Conservation (phyloP, 1,140 invertebrate species). For the Triops cancriformis region DNA sequence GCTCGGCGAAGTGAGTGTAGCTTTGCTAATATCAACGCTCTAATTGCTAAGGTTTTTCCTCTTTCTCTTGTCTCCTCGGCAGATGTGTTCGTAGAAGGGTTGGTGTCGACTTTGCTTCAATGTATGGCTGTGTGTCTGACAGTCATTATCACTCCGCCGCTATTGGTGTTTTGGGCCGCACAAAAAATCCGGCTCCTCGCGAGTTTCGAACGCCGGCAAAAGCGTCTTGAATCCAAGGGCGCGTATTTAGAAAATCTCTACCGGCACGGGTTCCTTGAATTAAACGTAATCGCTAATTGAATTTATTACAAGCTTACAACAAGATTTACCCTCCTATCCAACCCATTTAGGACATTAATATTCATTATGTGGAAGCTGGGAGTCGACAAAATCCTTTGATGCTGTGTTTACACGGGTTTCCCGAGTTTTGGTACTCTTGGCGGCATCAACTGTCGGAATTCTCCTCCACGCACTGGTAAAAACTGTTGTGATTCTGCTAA, state of each 20-base stretch:
- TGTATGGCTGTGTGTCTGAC: constrained; percentile 9
- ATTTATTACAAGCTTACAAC: background rate
- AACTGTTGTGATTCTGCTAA: background rate
- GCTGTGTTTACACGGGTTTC: constrained; percentile 65
- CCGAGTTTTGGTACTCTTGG: constrained; percentile 67
- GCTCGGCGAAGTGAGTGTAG: background rate
- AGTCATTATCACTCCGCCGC: constrained; percentile 3
- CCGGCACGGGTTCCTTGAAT: background rate
- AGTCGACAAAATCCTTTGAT: constrained; percentile 49
- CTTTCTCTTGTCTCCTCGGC: background rate
- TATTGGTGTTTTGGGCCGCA: background rate
- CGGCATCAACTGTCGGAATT: constrained; percentile 56
- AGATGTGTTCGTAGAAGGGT: background rate
- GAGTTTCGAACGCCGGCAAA: background rate
- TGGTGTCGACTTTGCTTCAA: background rate
- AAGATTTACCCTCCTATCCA: background rate
- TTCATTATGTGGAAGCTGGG: constrained; percentile 66
- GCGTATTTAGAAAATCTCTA: constrained; percentile 1
- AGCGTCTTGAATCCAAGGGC: constrained; percentile 1
- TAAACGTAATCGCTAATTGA: background rate
- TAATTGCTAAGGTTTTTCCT: background rate
- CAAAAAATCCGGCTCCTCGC: background rate
- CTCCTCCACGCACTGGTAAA: constrained; percentile 51
- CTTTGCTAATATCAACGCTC: background rate
- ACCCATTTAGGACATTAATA: constrained; percentile 51